A percentile compares a stretch with the other conserved stretches of the same genome.
Evolutionary conservation across 1,140 invertebrate genomes (phyloP).

Genomic region (Drosophila sulfurigaster): DNA sequence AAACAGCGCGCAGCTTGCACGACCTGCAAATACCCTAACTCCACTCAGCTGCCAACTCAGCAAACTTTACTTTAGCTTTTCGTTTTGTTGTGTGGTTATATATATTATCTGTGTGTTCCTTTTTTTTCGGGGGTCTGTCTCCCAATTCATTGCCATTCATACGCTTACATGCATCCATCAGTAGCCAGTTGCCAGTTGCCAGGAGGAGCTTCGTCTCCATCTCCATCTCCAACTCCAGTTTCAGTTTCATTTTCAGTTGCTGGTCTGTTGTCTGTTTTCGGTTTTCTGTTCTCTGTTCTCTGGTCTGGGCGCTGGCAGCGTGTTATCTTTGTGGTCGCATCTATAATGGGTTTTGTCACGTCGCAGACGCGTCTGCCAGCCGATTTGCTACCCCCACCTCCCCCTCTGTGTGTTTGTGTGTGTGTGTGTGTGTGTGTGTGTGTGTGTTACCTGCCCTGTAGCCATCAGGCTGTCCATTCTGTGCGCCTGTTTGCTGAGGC

Average conservation of each 20-base stretch:
- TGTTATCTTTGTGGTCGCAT: constrained; percentile 81
- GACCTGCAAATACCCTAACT: background rate
- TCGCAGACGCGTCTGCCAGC: constrained; percentile 72
- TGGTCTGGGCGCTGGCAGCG: constrained; percentile 23
- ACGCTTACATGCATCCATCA: constrained; percentile 30
- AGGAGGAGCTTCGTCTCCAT: background rate
- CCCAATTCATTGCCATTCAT: constrained; percentile 29
- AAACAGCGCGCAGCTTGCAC: background rate
- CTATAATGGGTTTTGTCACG: constrained; percentile 83
- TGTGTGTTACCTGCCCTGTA: background rate
- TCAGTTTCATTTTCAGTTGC: no score
- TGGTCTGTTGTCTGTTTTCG: background rate
- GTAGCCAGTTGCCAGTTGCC: background rate
- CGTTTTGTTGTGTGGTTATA: background rate
- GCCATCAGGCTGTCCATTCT: constrained; percentile 14
- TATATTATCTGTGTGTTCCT: constrained; percentile 1
- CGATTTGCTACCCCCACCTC: background rate
- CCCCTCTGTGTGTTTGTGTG: background rate
- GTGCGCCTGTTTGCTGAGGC: constrained; percentile 57
- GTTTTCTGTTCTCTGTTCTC: background rate
- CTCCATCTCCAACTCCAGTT: background rate
- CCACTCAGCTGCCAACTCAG: background rate
- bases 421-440: background rate
- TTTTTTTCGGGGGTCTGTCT: constrained; percentile 5
- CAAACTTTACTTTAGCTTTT: background rate